Evolutionary conservation across 2,797 vertebrate genomes (phyloP).

Genomic region (Rousettus madagascariensis): DNA sequence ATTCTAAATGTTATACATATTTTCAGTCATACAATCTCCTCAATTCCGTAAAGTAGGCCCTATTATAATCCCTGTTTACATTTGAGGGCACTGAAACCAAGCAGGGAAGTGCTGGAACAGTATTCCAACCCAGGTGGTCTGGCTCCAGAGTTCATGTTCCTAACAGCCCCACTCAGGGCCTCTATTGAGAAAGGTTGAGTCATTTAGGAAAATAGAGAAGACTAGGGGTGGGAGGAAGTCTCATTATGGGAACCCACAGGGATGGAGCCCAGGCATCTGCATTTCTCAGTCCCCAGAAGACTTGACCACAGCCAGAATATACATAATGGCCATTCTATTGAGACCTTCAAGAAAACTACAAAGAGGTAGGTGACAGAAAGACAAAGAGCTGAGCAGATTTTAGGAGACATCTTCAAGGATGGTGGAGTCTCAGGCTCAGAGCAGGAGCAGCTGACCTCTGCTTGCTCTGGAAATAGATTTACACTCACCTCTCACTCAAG

Average conservation of each 20-base stretch:
- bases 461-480: background rate
- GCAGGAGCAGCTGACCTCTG: background rate
- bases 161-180: accelerated
- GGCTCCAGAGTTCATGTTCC: background rate
- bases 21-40: background rate
- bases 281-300: background rate
- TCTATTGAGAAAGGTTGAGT: background rate
- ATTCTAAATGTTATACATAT: too few species aligned
- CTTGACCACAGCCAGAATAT: background rate
- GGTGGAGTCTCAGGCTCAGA: background rate
- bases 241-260: accelerated
- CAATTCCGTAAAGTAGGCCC: background rate
- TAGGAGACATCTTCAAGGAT: background rate
- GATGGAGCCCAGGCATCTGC: background rate
- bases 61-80: accelerated
- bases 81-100: background rate
- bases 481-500: too few species aligned
- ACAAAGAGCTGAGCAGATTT: background rate
- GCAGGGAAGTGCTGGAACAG: background rate
- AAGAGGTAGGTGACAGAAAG: background rate
- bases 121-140: background rate
- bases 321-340: background rate
- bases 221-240: accelerated
- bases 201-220: background rate
- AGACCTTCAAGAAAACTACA: background rate